These are phyloP conservation scores for Nettapus auritus DNA, from an alignment of 2,113 vertebrate species.

Conservation along the genomic window DNA sequence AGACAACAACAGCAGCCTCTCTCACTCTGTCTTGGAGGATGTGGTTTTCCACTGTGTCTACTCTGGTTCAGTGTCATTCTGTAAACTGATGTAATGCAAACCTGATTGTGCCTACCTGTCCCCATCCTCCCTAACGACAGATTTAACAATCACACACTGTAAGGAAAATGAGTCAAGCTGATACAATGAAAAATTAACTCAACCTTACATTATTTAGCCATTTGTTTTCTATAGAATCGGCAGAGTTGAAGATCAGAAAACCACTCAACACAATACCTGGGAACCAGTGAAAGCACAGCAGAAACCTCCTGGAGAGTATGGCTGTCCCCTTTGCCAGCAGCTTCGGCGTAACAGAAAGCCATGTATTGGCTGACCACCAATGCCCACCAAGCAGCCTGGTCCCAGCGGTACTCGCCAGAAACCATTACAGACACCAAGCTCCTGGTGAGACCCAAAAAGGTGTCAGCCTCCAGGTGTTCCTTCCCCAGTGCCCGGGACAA, in stretches of 20 bases:
- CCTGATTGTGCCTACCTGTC: neutral
- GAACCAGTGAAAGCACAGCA: neutral
- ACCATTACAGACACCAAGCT: neutral
- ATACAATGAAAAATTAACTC: neutral
- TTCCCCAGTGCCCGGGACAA: neutral
- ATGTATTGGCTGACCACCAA: neutral
- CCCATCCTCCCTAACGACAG: neutral
- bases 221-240: neutral
- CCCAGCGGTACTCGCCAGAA: neutral
- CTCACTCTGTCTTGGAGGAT: neutral
- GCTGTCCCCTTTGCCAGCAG: neutral
- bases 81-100: neutral
- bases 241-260: neutral
- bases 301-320: neutral
- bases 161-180: neutral
- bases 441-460: neutral
- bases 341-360: neutral
- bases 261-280: neutral
- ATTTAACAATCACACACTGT: fast-evolving
- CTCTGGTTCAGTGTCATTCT: neutral
- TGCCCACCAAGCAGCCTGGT: fast-evolving
- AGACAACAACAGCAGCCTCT: neutral
- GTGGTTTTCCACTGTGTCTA: neutral
- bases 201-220: neutral
- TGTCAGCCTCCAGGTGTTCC: neutral